A percentile compares a stretch with the other conserved stretches of the same genome.
phyloP scores from a whole-genome alignment of 2,113 vertebrate genomes.

The Crypturellus undulatus region DNA sequence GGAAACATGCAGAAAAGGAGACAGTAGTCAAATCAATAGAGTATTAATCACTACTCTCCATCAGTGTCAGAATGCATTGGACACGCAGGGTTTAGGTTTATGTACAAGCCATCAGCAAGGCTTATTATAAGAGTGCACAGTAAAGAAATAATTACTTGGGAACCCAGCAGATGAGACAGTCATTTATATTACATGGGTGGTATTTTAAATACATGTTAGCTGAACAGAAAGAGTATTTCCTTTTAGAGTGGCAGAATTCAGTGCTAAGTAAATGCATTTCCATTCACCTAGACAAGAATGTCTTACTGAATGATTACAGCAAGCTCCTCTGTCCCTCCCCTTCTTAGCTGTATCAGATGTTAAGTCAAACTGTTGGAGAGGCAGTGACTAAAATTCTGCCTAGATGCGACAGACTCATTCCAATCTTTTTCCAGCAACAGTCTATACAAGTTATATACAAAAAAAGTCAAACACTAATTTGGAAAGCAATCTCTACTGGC shows the following conservation, averaged over 20 bases:
- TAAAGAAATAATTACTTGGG: neutral
- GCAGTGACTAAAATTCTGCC: neutral
- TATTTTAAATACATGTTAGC: neutral
- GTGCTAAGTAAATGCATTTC: neutral
- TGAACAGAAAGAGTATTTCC: neutral
- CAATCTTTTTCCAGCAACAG: neutral
- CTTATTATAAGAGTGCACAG: neutral
- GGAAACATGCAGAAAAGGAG: neutral
- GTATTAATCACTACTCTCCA: neutral
- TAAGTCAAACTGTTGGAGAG: neutral
- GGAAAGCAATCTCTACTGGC: neutral
- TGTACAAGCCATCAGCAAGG: neutral
- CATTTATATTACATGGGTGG: neutral
- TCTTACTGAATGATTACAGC: neutral
- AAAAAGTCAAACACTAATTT: neutral
- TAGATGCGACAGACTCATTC: neutral
- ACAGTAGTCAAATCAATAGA: neutral
- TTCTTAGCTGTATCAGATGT: neutral
- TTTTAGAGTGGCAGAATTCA: neutral
- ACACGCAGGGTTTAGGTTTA: neutral
- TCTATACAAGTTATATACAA: neutral
- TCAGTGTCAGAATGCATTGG: neutral
- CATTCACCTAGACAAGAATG: neutral
- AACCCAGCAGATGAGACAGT: neutral
- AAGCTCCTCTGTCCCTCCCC: neutral